Evolutionary conservation across 1,140 invertebrate genomes (phyloP).

Genomic region (Saccostrea echinata): DNA sequence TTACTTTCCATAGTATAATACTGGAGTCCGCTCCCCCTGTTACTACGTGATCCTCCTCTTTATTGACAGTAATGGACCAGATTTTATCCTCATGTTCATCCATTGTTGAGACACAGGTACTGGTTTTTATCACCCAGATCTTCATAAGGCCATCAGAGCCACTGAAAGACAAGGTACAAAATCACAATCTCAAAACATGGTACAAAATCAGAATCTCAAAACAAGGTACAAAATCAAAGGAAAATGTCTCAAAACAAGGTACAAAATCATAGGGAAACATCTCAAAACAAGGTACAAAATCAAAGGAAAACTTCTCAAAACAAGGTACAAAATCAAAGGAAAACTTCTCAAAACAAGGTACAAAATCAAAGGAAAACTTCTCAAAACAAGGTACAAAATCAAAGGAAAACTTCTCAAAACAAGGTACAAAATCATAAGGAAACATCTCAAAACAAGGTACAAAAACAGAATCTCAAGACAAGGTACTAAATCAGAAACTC

Average conservation of each 20-base stretch:
- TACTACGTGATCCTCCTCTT: slow-evolving; percentile 86
- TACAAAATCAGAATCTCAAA: not conserved
- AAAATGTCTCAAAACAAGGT: too few relatives aligned
- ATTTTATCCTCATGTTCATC: slow-evolving; percentile 92
- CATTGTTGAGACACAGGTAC: slow-evolving; percentile 90
- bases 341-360: not conserved
- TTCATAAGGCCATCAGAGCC: slow-evolving; percentile 94
- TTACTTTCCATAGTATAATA: slow-evolving; percentile 88
- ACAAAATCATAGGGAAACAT: not conserved
- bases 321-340: not conserved
- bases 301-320: not conserved
- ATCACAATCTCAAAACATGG: not conserved
- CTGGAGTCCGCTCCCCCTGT: slow-evolving; percentile 95
- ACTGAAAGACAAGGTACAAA: slow-evolving; percentile 65
- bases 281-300: not conserved
- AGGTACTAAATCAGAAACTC: not conserved
- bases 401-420: too few relatives aligned
- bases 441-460: too few relatives aligned
- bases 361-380: not conserved
- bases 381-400: not conserved
- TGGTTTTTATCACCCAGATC: slow-evolving; percentile 94
- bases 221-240: not conserved
- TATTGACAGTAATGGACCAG: slow-evolving; percentile 88
- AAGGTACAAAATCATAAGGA: not conserved
- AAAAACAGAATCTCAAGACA: not conserved